These are phyloP conservation scores for Aleiodes sp. DNA, from an alignment of 1,140 invertebrate species.

Conservation along the genomic window DNA sequence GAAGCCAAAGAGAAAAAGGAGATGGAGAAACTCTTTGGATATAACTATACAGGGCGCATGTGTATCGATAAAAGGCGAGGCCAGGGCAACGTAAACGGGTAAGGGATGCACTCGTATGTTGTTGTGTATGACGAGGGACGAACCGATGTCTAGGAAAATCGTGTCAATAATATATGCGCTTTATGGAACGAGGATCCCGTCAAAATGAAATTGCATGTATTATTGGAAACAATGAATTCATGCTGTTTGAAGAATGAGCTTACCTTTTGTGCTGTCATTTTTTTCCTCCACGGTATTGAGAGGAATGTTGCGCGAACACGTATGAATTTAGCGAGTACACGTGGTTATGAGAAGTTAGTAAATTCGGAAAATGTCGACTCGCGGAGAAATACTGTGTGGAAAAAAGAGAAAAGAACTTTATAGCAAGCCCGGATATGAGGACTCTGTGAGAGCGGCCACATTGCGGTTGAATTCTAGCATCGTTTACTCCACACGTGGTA, in stretches of 20 bases:
- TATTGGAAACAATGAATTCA: background rate
- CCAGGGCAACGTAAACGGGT: background rate
- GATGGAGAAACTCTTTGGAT: conserved; percentile 23
- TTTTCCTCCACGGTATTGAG: background rate
- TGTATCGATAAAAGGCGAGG: conserved; percentile 27
- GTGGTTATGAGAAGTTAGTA: background rate
- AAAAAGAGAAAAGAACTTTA: background rate
- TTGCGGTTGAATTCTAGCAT: conserved; percentile 10
- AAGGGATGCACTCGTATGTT: background rate
- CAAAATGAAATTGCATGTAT: conserved; percentile 1
- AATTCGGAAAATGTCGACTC: conserved; percentile 1
- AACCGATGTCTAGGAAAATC: conserved; percentile 13
- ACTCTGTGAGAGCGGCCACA: background rate
- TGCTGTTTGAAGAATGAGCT: background rate
- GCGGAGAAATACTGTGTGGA: background rate
- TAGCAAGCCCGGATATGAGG: background rate
- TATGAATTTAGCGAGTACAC: background rate
- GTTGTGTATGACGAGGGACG: background rate
- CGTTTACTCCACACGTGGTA: conserved; percentile 16
- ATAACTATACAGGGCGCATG: conserved; percentile 23
- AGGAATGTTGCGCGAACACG: background rate
- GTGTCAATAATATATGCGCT: background rate
- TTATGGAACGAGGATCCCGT: background rate
- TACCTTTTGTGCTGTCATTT: background rate
- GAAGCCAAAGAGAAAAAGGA: background rate